phyloP scores from a whole-genome alignment of 2,797 vertebrate species.

The Acipenser oxyrinchus region DNA sequence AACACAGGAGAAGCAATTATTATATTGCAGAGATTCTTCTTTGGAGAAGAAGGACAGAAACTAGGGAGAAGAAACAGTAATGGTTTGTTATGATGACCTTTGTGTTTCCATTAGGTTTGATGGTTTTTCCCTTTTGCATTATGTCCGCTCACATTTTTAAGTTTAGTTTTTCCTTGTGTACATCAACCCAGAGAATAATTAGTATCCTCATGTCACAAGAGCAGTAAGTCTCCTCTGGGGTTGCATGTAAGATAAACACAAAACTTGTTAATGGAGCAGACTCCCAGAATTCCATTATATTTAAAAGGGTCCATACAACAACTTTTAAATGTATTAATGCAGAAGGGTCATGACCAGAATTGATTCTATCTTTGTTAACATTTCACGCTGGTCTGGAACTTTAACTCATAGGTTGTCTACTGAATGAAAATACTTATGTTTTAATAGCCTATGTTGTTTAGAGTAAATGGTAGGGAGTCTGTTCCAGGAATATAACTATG shows the following conservation, averaged over 20 bases:
- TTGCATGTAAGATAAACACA: constrained; percentile 48
- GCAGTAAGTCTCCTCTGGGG: constrained; percentile 39
- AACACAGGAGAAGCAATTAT: constrained; percentile 70
- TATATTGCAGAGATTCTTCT: constrained; percentile 67
- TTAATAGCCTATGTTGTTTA: neutral
- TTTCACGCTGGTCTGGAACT: neutral
- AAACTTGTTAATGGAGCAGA: constrained; percentile 60
- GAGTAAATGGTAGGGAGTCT: neutral
- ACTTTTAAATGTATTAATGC: constrained; percentile 43
- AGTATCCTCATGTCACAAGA: constrained; percentile 66
- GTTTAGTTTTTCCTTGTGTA: constrained; percentile 75
- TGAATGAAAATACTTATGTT: constrained; percentile 12
- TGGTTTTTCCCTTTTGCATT: constrained; percentile 49
- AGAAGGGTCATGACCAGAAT: neutral
- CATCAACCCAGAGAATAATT: constrained; percentile 63
- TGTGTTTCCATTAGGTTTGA: constrained; percentile 88
- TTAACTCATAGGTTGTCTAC: neutral
- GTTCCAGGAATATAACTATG: neutral
- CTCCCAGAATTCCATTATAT: constrained; percentile 40
- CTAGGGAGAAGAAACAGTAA: constrained; percentile 74
- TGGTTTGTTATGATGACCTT: constrained; percentile 95
- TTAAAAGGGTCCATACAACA: constrained; percentile 52
- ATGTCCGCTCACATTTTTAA: constrained; percentile 65
- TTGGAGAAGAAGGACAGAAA: constrained; percentile 60
- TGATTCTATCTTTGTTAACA: neutral